These are phyloP conservation scores for Podocnemis expansa DNA, from an alignment of 2,113 vertebrate species.

Conservation along the genomic window DNA sequence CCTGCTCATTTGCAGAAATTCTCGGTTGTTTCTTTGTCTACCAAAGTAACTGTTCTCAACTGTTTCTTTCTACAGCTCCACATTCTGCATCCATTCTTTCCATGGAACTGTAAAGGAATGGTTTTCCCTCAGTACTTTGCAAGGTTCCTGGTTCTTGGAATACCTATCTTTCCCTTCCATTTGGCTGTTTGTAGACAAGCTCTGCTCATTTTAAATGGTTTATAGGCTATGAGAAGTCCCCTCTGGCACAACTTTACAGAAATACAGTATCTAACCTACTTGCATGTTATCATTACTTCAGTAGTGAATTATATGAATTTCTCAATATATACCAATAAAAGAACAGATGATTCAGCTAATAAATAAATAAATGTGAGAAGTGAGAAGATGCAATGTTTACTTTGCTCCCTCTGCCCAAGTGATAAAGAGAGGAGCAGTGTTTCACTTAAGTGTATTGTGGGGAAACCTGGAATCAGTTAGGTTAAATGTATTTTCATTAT, in stretches of 20 bases:
- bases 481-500: not conserved
- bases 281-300: not conserved
- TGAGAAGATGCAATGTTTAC: not conserved
- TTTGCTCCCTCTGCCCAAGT: not conserved
- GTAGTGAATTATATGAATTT: rapidly evolving
- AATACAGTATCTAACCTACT: not conserved
- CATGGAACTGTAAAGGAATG: too few species aligned
- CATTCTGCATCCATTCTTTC: too few species aligned
- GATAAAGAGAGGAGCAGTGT: not conserved
- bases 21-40: too few species aligned
- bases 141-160: not conserved
- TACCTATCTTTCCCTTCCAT: not conserved
- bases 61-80: too few species aligned
- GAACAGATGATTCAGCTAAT: not conserved
- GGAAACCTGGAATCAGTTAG: not conserved
- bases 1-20: not conserved
- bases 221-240: not conserved
- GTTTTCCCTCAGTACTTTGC: too few species aligned
- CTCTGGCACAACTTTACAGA: not conserved
- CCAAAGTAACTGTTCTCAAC: too few species aligned
- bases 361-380: not conserved
- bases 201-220: not conserved
- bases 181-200: not conserved
- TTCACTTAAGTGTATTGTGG: not conserved
- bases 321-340: rapidly evolving